Base-by-base conservation (phyloP, 2,113 vertebrate genomes). In the Chiloscyllium plagiosum region DNA sequence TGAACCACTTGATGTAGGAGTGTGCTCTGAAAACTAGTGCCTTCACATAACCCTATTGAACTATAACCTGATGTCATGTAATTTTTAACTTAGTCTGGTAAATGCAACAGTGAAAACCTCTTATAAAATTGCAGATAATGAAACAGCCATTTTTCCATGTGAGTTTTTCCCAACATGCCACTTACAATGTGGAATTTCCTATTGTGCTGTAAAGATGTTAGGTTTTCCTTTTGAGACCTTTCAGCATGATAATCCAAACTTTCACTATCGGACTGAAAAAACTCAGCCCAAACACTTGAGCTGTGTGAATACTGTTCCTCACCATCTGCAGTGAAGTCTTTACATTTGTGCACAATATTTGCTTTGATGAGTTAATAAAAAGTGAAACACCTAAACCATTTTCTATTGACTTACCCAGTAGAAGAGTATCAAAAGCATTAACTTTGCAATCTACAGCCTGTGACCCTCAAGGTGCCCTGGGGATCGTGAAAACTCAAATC, bases 361-460 rank as follows among this genome's bases (percentile, higher is more conserved):
- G 50, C 50, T 89, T 89, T 56, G 87, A 52, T 90, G 87, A 90
- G 29, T 61, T 61, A 90, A 90, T 61, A 61, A 24, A 90, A 90
- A 90, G 12, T 89, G 86, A 56, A 89, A 90, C 33, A 2, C 87
- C 47, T 52, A 90, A 61, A 61, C 52, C 56, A 52, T 90, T 61
- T 90, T 90, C 86, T 90, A 90, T 90, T 61, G 56, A 90, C 50
- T 52, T 61, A 61, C 47, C 52, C 52, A 90, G 87, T 13, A 61
- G 87, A 52, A 90, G 29, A 61, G 26, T 65, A 26, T 52, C 87
- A 90, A 90, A 26, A 61, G 12, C 80, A 83, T 90, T 90, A 90
- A 90, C 33, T 90, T 33, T 61, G 87, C 52, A 90, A 90, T 47
- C 80, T 83, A 90, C 33, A 89, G 47, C 24, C 56, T 89, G 47